Base-by-base conservation (phyloP, 1,140 invertebrate genomes). In the Hirudo medicinalis region DNA sequence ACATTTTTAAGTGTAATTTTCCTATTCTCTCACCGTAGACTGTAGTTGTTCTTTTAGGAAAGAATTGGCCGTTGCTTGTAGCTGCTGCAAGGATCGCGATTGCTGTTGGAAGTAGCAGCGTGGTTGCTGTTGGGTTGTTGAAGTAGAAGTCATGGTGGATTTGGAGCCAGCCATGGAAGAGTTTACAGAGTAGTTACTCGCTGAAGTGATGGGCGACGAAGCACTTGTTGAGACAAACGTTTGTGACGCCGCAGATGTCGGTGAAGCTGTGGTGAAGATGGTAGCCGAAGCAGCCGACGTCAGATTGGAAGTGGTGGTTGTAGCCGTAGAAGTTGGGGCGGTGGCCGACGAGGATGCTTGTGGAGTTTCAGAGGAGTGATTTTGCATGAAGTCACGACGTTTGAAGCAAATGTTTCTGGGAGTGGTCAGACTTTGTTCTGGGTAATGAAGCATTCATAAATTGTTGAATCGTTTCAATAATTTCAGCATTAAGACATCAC, bases 341-440 rank as follows among this genome's bases (percentile, higher is more conserved):
- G 1, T 9, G 9, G 43, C 43, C 43, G 43, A 63, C 11, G 57
- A 25, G 22, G 57, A 25, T 2, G 57, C 29, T 63, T 22, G 22
- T 19, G 57, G 22, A 25, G 57, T 63, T 63, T 49, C 43, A 49
- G 57, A 25, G 11, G 57, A 25, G 57, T 63, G 22, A 15, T 63
- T 25, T 63, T 25, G 29, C 11, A 32, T 32, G 29, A 32, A 63
- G 22, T 63, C 57, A 6, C 57, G 22, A 15, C 22, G 22, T 32
- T 63, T 63, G 57, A 25, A 63, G 57, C 57, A 63, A 63, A 63
- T 63, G 57, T 63, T 63, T 63, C 57, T 63, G 11, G 57, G 57
- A 22, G 57, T 63, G 22, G 57, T 63, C 22, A 63, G 22, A 20
- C 57, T 63, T 32, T 63, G 57, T 32, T 63, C 57, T 63, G 57